A percentile compares a stretch with the other conserved stretches of the same genome.
These are phyloP conservation scores for Clepsis dumicolana DNA, from an alignment of 2,888 invertebrate species.

Conservation along the genomic window DNA sequence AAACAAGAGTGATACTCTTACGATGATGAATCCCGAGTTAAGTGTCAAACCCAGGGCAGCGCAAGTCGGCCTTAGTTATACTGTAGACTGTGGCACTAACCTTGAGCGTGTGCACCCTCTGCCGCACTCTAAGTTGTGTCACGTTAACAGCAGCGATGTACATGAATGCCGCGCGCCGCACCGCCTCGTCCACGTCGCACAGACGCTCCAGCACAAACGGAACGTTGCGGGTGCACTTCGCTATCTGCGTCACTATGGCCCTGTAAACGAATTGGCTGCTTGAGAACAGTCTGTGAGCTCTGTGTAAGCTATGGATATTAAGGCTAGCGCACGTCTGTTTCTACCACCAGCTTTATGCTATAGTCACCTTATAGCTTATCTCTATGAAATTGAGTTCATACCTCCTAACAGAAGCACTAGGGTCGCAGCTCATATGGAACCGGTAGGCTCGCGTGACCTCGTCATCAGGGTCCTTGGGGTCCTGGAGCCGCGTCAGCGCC, in stretches of 20 bases:
- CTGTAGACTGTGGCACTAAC: constrained; percentile 59
- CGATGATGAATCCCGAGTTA: no score
- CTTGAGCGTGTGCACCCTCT: constrained; percentile 77
- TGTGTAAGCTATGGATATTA: no score
- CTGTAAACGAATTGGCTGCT: constrained; percentile 69
- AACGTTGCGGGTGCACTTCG: constrained; percentile 89
- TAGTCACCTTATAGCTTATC: no score
- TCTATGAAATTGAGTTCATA: constrained; percentile 33
- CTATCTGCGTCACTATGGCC: constrained; percentile 91
- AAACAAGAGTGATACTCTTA: no score
- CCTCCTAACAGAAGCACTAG: constrained; percentile 90
- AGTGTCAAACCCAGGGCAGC: no score
- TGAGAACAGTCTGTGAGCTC: no score
- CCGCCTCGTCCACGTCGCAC: constrained; percentile 92
- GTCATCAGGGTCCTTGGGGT: constrained; percentile 91
- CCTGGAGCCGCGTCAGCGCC: constrained; percentile 92
- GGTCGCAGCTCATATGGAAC: constrained; percentile 91
- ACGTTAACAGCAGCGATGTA: constrained; percentile 80
- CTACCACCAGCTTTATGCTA: no score
- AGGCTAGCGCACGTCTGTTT: no score
- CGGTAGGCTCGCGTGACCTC: constrained; percentile 90
- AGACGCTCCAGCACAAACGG: constrained; percentile 90
- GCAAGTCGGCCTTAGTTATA: no score
- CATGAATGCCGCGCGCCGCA: constrained; percentile 86
- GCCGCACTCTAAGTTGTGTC: constrained; percentile 75